These are phyloP conservation scores for Lerista edwardsae DNA, from an alignment of 2,797 vertebrate species.

Conservation along the genomic window DNA sequence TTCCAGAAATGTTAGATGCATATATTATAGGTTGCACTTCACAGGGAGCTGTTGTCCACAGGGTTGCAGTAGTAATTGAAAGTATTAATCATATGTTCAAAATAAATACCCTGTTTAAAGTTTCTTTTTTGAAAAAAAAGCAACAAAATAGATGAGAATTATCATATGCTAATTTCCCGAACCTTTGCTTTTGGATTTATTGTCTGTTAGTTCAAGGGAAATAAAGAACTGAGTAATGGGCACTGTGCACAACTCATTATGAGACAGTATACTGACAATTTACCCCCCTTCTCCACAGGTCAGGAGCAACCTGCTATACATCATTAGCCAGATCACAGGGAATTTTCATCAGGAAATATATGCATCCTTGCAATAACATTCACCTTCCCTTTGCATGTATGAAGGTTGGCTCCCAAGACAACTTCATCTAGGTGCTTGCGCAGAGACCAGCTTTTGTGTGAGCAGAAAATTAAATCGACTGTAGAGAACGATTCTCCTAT, in stretches of 20 bases:
- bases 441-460: constrained; percentile 11
- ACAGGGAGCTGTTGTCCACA: neutral
- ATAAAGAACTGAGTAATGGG: constrained; percentile 42
- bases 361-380: constrained; percentile 30
- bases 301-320: constrained; percentile 9
- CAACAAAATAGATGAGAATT: constrained; percentile 31
- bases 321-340: neutral
- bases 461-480: constrained; percentile 9
- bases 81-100: constrained; percentile 48
- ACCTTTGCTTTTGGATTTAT: constrained; percentile 24
- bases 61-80: constrained; percentile 32
- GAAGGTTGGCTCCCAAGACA: constrained; percentile 4
- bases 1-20: neutral
- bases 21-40: neutral
- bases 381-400: constrained; percentile 25
- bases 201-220: constrained; percentile 49
- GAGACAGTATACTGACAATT: neutral
- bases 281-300: constrained; percentile 15
- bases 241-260: constrained; percentile 41
- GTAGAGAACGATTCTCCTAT: neutral
- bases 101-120: constrained; percentile 22
- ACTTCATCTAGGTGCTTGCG: constrained; percentile 28
- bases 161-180: constrained; percentile 17
- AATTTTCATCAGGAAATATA: constrained; percentile 23
- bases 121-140: neutral